phyloP scores from a whole-genome alignment of 2,888 invertebrate species.

The Iselma pallidipennis region DNA sequence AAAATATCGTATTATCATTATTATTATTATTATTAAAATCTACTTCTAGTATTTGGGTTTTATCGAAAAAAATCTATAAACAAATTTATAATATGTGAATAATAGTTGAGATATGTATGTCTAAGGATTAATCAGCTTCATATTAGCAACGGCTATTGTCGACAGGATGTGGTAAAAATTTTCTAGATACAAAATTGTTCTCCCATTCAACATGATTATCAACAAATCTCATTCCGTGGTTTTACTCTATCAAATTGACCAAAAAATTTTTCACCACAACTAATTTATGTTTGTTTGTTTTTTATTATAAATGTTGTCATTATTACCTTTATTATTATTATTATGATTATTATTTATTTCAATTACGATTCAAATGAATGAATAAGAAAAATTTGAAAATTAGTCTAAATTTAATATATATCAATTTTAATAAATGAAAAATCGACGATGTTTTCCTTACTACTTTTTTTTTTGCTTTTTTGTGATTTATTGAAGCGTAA shows the following conservation, averaged over 20 bases:
- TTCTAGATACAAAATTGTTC: constrained; percentile 8
- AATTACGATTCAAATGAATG: constrained; percentile 6
- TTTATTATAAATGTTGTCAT: not conserved
- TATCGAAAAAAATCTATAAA: no score
- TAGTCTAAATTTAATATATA: no score
- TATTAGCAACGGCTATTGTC: constrained; percentile 12
- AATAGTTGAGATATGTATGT: no score
- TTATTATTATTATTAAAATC: not conserved
- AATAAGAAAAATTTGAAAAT: not conserved
- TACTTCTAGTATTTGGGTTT: not conserved
- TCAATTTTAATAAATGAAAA: not conserved
- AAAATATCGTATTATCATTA: no score
- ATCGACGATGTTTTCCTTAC: not conserved
- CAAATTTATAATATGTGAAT: no score
- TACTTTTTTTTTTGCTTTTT: not conserved
- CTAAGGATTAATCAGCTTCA: not conserved
- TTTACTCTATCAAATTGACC: constrained; percentile 11
- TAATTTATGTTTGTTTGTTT: constrained; percentile 2
- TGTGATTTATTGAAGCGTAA: constrained; percentile 39
- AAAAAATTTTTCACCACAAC: constrained; percentile 12
- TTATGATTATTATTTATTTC: constrained; percentile 4
- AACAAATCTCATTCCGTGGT: constrained; percentile 13
- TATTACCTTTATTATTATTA: constrained; percentile 9
- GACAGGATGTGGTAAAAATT: constrained; percentile 21
- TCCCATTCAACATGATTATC: constrained; percentile 7